These are phyloP conservation scores for Onychostruthus taczanowskii DNA, from an alignment of 2,113 vertebrate genomes.

Conservation along the genomic window DNA sequence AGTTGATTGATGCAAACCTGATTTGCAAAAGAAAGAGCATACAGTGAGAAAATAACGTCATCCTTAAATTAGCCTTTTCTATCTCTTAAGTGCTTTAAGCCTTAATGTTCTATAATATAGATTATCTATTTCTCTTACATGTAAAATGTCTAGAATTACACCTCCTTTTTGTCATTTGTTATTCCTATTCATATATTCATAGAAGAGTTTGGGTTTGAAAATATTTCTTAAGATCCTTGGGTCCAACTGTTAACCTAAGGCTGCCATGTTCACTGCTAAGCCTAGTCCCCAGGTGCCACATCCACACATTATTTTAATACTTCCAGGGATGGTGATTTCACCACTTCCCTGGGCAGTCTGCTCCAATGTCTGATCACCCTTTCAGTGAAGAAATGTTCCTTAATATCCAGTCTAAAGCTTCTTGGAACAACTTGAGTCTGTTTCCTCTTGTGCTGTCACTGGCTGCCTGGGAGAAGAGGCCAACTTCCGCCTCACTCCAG, in stretches of 20 bases:
- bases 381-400: neutral
- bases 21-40: neutral
- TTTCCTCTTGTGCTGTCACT: neutral
- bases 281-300: neutral
- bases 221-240: neutral
- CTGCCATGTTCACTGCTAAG: neutral
- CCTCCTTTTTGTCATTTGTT: neutral
- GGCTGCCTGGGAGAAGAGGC: neutral
- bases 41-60: neutral
- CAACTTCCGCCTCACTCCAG: neutral
- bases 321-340: neutral
- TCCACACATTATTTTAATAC: neutral
- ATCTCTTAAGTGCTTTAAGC: neutral
- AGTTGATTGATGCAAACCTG: neutral
- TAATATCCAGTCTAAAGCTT: neutral
- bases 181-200: neutral
- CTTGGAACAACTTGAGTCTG: neutral
- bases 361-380: neutral
- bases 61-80: neutral
- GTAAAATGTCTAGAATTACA: neutral
- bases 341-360: neutral
- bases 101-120: neutral
- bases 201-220: neutral
- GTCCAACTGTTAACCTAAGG: accelerated
- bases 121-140: neutral